Evolutionary conservation across 2,113 vertebrate genomes (phyloP), one percentile per base, ranked within the genome.

Genomic region (Pedionomus torquatus): DNA sequence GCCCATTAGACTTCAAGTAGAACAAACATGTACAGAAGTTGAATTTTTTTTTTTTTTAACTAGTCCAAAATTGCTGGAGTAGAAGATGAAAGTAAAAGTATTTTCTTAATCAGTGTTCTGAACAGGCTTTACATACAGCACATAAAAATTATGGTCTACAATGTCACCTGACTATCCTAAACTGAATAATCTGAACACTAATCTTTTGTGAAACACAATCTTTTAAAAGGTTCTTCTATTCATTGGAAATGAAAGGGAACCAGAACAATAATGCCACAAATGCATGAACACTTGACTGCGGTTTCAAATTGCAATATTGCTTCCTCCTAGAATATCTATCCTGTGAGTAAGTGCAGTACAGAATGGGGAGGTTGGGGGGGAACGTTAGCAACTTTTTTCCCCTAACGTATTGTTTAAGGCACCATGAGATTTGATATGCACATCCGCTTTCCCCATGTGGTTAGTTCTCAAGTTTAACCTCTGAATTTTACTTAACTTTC

Each of bases 301-400:
- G 72, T 81, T 76, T 95, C 72, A 78, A 61, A 77, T 20, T 31
- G 49, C 80, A 80, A 10, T 83, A 90, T 30, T 70, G 37, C 55
- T 77, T 78, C 81, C 64, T 81, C 69, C 68, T 44, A 44, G 4
- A 83, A 9, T 17, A 49, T 26, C 35, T 35, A 4, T 11, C 41
- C 20, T 46, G 35, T 60, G 44, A 70, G 20, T 48, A 87, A 57
- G 8, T 21, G 54, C 20, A 61, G 26, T 5, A 57, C 0, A 1
- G 11, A 19, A 43, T 26, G 5, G 1, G 1, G 17, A 44, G 4
- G 15, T 10, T 4, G 11, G 8, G 10, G 12, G 2, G 2, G 6
- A 19, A 23, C 3, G 8, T 10, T 17, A 39, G 44, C 64, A 11
- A 26, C n/a, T 26, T n/a, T 66, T 64, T 28, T 2, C 23, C 20